Conservation (phyloP, 2,113 vertebrate genomes). For the Scomber japonicus region DNA sequence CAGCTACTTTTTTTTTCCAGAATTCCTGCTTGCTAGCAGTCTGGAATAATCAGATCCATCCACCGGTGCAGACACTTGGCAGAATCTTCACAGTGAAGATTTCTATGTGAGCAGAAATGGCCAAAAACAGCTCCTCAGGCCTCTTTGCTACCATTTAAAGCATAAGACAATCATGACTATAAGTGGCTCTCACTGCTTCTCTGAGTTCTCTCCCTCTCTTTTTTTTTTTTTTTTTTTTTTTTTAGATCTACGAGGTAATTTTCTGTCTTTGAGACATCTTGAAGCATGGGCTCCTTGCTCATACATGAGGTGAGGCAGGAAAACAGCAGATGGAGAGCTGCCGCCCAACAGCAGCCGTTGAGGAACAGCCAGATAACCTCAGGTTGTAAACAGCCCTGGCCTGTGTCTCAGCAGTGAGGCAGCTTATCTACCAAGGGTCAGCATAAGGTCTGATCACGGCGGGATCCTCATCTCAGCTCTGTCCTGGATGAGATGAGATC, state of each 20-base stretch:
- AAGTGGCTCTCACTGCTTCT: slow-evolving; percentile 21
- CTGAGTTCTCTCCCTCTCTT: background rate
- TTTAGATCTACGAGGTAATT: background rate
- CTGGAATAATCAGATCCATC: slow-evolving; percentile 77
- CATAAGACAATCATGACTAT: slow-evolving; percentile 17
- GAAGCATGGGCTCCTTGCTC: background rate
- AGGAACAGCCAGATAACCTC: slow-evolving; percentile 64
- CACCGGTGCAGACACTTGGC: slow-evolving; percentile 67
- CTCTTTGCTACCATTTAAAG: slow-evolving; percentile 39
- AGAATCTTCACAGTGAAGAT: slow-evolving; percentile 54
- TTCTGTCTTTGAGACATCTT: slow-evolving; percentile 9
- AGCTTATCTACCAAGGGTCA: slow-evolving; percentile 62
- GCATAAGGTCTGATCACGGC: slow-evolving; percentile 25
- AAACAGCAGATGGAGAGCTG: slow-evolving; percentile 52
- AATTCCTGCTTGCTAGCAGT: slow-evolving; percentile 60
- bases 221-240: background rate
- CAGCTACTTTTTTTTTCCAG: slow-evolving; percentile 30
- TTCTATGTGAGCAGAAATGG: slow-evolving; percentile 36
- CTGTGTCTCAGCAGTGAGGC: background rate
- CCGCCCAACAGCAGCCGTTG: slow-evolving; percentile 41
- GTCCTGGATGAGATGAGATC: slow-evolving; percentile 28
- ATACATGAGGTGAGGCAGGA: slow-evolving; percentile 3
- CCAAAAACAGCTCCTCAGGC: slow-evolving; percentile 59
- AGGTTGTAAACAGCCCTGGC: slow-evolving; percentile 64
- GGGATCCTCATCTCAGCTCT: slow-evolving; percentile 13